Evolutionary conservation across 2,113 vertebrate species (phyloP).

Genomic region (Calyptommatus sinebrachiatus): DNA sequence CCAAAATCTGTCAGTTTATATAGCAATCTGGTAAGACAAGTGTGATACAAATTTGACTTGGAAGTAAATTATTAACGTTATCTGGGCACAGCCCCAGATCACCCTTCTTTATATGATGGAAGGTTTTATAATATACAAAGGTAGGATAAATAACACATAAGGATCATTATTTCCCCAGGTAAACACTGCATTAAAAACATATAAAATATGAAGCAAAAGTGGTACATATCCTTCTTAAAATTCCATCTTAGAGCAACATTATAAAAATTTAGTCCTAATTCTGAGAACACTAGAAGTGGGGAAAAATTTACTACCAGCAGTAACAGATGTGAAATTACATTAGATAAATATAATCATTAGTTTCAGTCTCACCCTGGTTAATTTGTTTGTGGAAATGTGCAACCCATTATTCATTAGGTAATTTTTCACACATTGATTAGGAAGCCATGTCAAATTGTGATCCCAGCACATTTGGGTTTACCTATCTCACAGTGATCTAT

Average conservation of each 20-base stretch:
- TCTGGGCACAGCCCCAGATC: neutral
- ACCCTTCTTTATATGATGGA: neutral
- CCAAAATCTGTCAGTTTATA: too few species aligned
- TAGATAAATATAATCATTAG: conserved; percentile 99
- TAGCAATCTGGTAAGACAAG: too few species aligned
- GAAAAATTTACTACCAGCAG: conserved; percentile 76
- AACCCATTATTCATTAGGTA: conserved; percentile 98
- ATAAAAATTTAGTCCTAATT: conserved; percentile 70
- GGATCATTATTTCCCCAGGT: conserved; percentile 21
- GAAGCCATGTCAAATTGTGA: conserved; percentile 91
- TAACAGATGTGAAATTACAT: conserved; percentile 97
- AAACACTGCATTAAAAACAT: conserved; percentile 45
- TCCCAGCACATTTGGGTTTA: conserved; percentile 86
- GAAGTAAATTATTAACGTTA: too few species aligned
- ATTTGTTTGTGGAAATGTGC: conserved; percentile 99
- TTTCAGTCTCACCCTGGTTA: conserved; percentile 97
- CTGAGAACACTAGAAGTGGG: conserved; percentile 65
- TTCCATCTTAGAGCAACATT: conserved; percentile 58
- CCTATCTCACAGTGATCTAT: conserved; percentile 83
- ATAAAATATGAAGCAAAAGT: conserved; percentile 50
- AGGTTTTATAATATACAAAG: conserved; percentile 2
- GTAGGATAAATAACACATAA: conserved; percentile 25
- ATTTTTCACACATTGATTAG: conserved; percentile 98
- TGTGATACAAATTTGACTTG: too few species aligned
- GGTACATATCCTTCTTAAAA: conserved; percentile 58